Percentiles rank a stretch among this genome's conserved stretches.
Conservation (phyloP, 2,797 vertebrate genomes). For the Poecilia picta region DNA sequence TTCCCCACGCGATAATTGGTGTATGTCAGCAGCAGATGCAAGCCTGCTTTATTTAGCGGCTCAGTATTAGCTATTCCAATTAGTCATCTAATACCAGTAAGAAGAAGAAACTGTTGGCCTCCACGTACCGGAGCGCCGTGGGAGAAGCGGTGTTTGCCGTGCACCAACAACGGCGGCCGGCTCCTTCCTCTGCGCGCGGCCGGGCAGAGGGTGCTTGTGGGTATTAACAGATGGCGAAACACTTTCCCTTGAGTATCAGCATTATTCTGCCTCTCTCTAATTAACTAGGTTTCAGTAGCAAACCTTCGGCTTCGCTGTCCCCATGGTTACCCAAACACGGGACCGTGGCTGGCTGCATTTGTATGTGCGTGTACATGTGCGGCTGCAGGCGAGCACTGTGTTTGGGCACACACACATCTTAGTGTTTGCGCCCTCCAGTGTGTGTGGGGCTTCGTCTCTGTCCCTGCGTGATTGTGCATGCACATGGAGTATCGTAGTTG, state of each 20-base stretch:
- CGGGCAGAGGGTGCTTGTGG: slow-evolving; percentile 58
- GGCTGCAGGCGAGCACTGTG: slow-evolving; percentile 36
- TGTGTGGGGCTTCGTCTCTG: slow-evolving; percentile 21
- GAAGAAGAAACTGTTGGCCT: slow-evolving; percentile 60
- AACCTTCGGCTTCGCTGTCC: slow-evolving; percentile 83
- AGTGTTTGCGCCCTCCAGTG: slow-evolving; percentile 11
- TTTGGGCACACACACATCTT: slow-evolving; percentile 33
- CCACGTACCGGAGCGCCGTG: slow-evolving; percentile 3
- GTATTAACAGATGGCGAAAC: slow-evolving; percentile 83
- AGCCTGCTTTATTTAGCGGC: slow-evolving; percentile 67
- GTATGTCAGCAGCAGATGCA: slow-evolving; percentile 66
- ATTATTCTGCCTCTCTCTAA: slow-evolving; percentile 67
- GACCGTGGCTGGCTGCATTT: slow-evolving; percentile 61
- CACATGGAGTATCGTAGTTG: slow-evolving; percentile 58
- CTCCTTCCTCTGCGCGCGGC: slow-evolving; percentile 30
- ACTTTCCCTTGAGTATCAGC: slow-evolving; percentile 75
- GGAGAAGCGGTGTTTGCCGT: slow-evolving; percentile 44
- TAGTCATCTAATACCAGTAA: slow-evolving; percentile 65
- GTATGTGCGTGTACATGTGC: slow-evolving; percentile 32
- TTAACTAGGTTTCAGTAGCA: slow-evolving; percentile 86
- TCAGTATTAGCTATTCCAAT: slow-evolving; percentile 63
- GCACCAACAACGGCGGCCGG: slow-evolving; percentile 45
- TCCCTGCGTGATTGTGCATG: slow-evolving; percentile 63
- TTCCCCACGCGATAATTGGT: slow-evolving; percentile 63
- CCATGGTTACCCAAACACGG: slow-evolving; percentile 82